Percentiles rank a stretch among this genome's conserved stretches.
Evolutionary conservation across 2,888 invertebrate species (phyloP).

Genomic region (Epirrhoe alternata): DNA sequence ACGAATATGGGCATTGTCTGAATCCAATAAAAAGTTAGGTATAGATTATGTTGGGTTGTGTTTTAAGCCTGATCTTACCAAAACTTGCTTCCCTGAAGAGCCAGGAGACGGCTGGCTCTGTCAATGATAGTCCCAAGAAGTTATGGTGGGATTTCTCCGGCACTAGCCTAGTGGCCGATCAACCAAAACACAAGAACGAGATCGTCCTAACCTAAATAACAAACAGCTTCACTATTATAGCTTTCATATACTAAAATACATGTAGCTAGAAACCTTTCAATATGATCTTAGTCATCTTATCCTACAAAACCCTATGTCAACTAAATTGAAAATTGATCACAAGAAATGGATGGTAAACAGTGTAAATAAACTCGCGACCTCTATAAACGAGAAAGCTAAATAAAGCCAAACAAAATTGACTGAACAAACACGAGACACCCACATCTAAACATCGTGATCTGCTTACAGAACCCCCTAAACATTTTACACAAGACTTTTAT

Average conservation of each 20-base stretch:
- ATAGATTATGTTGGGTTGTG: too few species aligned
- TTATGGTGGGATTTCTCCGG: too few species aligned
- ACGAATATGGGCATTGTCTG: constrained; percentile 14
- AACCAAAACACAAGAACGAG: too few species aligned
- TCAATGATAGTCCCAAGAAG: too few species aligned
- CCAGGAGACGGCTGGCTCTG: too few species aligned
- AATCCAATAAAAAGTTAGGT: neutral
- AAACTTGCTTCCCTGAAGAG: too few species aligned
- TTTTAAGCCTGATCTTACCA: too few species aligned
- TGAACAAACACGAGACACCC: constrained; percentile 19
- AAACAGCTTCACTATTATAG: neutral
- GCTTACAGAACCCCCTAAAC: neutral
- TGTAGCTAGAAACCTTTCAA: constrained; percentile 1
- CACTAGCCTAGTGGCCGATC: too few species aligned
- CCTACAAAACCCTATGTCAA: constrained; percentile 3
- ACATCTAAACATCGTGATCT: constrained; percentile 12
- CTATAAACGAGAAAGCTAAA: constrained; percentile 20
- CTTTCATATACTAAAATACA: neutral
- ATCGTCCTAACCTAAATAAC: too few species aligned
- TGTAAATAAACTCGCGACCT: constrained; percentile 20
- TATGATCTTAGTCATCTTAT: constrained; percentile 5
- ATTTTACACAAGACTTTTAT: constrained; percentile 5
- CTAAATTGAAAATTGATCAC: constrained; percentile 20
- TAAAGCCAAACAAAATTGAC: constrained; percentile 28
- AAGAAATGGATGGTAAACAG: constrained; percentile 20